phyloP scores from a whole-genome alignment of 2,113 vertebrate genomes.

The Nothobranchius kuhntae region DNA sequence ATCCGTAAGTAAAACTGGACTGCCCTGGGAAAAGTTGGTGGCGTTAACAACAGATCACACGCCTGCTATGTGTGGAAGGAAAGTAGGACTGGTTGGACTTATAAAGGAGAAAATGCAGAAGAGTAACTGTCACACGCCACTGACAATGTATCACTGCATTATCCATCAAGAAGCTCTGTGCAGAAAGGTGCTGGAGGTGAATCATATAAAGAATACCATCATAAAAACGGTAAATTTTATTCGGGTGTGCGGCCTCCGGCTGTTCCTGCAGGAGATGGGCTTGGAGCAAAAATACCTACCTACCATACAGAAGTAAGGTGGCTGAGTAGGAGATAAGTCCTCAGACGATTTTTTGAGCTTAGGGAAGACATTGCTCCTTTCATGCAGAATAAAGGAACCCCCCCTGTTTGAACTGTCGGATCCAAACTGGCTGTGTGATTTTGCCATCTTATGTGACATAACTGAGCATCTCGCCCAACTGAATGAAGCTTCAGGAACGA shows the following conservation, averaged over 20 bases:
- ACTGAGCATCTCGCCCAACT: no score
- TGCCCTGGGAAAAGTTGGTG: conserved; percentile 2
- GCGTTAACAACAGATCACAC: neutral
- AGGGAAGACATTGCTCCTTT: no score
- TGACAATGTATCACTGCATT: conserved; percentile 1
- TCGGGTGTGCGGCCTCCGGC: neutral
- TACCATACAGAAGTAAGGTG: conserved; percentile 1
- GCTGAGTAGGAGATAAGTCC: no score
- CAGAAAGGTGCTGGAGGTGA: conserved; percentile 3
- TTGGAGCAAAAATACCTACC: neutral
- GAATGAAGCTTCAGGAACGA: no score
- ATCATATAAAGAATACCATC: neutral
- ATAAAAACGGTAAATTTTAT: neutral
- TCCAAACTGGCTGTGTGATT: no score
- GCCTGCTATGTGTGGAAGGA: neutral
- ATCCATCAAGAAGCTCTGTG: neutral
- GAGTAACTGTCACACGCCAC: neutral
- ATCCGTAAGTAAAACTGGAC: neutral
- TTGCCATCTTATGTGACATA: no score
- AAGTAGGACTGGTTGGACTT: neutral
- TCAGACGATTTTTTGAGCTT: no score
- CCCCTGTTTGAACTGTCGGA: no score
- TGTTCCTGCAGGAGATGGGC: conserved; percentile 6
- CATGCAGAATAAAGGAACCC: no score
- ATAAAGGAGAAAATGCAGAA: neutral